Percentiles rank a stretch among this genome's conserved stretches.
phyloP scores from a whole-genome alignment of 92 coral and sea anemone genomes.

The Epizoanthus stellaris region DNA sequence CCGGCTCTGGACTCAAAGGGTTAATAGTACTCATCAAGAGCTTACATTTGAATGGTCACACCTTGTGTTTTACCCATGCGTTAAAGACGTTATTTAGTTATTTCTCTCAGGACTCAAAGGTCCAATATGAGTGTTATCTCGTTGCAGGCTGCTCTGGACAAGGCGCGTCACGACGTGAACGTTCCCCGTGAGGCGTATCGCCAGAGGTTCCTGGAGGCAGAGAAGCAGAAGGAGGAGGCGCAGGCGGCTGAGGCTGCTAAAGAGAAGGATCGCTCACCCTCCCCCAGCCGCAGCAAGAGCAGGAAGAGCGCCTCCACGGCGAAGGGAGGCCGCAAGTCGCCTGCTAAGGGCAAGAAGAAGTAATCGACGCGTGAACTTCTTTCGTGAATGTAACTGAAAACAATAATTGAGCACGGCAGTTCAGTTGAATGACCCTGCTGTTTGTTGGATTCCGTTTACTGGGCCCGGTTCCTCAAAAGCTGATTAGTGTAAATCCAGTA shows the following conservation, averaged over 20 bases:
- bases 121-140: background rate
- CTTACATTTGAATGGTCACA: background rate
- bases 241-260: constrained; percentile 79
- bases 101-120: too few species aligned
- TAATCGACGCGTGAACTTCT: constrained; percentile 15
- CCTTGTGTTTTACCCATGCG: background rate
- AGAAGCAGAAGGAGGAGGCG: constrained; percentile 88
- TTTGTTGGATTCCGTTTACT: background rate
- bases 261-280: constrained; percentile 89
- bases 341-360: constrained; percentile 89
- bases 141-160: constrained; percentile 89
- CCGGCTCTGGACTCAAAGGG: too few species aligned
- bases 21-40: too few species aligned
- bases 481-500: too few species aligned
- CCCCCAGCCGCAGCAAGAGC: constrained; percentile 82
- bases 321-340: constrained; percentile 86
- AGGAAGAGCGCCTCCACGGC: constrained; percentile 83
- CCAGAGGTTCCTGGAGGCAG: constrained; percentile 91
- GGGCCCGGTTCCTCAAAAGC: too few species aligned
- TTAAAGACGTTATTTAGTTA: too few species aligned
- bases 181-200: constrained; percentile 91
- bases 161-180: constrained; percentile 88
- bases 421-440: background rate
- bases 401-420: too few species aligned
- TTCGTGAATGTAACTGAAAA: background rate